These are phyloP conservation scores for Coracopsis vasa DNA, from an alignment of 2,113 vertebrate genomes.

Conservation along the genomic window DNA sequence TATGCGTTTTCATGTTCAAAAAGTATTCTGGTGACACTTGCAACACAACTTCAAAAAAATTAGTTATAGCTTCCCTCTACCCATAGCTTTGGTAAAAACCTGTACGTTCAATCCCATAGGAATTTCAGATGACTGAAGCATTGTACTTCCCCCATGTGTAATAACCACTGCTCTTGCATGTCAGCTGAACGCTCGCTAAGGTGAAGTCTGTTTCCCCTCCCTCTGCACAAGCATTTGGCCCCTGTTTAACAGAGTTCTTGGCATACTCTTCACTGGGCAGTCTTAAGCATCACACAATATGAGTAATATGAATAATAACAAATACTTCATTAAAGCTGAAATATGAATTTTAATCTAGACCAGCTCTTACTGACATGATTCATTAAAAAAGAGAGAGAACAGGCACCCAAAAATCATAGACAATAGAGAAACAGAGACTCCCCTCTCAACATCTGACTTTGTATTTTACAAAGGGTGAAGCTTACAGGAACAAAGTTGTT, in stretches of 20 bases:
- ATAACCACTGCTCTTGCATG: not conserved
- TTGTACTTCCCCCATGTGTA: not conserved
- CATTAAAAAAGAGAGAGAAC: not conserved
- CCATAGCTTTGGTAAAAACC: not conserved
- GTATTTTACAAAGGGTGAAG: not conserved
- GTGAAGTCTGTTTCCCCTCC: not conserved
- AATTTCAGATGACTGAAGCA: slow-evolving; percentile 38
- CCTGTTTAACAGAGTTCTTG: not conserved
- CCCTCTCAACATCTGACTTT: not conserved
- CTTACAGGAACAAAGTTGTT: not conserved
- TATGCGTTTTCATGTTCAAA: not conserved
- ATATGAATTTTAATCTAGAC: not conserved
- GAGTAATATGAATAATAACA: not conserved
- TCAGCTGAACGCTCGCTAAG: not conserved
- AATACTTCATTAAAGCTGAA: not conserved
- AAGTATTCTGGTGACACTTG: not conserved
- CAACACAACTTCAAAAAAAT: not conserved
- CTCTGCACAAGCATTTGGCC: not conserved
- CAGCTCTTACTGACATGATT: not conserved
- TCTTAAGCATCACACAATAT: not conserved
- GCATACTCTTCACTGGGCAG: not conserved
- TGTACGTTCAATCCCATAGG: not conserved
- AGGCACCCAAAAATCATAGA: not conserved
- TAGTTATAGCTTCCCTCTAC: not conserved
- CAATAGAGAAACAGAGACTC: not conserved